A percentile compares a stretch with the other conserved stretches of the same genome.
Evolutionary conservation across 2,113 vertebrate genomes (phyloP).

Genomic region (Saccopteryx bilineata): DNA sequence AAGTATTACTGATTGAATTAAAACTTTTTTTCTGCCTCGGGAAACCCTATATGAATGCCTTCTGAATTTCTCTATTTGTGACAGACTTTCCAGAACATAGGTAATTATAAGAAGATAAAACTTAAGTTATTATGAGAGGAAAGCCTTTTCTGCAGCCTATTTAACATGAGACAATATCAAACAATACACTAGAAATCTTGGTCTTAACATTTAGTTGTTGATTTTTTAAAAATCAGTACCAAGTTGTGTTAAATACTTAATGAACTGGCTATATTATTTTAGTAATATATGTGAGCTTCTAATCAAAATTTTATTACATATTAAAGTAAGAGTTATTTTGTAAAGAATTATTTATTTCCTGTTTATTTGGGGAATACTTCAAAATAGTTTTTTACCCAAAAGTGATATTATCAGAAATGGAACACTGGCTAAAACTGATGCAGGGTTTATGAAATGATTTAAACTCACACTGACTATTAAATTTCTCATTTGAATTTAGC

Average conservation of each 20-base stretch:
- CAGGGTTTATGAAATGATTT: not conserved
- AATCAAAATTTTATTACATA: not conserved
- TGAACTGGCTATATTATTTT: not conserved
- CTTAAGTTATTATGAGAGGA: not conserved
- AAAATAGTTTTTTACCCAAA: not conserved
- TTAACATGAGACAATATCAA: not conserved
- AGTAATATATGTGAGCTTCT: not conserved
- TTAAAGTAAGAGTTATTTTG: not conserved
- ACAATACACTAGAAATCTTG: not conserved
- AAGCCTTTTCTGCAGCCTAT: not conserved
- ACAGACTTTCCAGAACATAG: not conserved
- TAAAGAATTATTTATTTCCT: not conserved
- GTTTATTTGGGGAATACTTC: not conserved
- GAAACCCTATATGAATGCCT: not conserved
- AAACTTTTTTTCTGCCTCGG: not conserved
- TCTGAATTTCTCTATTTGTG: not conserved
- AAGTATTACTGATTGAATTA: constrained; percentile 12
- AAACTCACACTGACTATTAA: not conserved
- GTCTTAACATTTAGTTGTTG: not conserved
- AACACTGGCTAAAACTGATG: not conserved
- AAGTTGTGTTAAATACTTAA: not conserved
- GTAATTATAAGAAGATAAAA: not conserved
- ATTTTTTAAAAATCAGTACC: not conserved
- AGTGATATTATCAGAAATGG: not conserved
- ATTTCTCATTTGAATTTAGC: constrained; percentile 18